Conservation (phyloP, 2,888 invertebrate species). For the Drosophila paramelanica region DNA sequence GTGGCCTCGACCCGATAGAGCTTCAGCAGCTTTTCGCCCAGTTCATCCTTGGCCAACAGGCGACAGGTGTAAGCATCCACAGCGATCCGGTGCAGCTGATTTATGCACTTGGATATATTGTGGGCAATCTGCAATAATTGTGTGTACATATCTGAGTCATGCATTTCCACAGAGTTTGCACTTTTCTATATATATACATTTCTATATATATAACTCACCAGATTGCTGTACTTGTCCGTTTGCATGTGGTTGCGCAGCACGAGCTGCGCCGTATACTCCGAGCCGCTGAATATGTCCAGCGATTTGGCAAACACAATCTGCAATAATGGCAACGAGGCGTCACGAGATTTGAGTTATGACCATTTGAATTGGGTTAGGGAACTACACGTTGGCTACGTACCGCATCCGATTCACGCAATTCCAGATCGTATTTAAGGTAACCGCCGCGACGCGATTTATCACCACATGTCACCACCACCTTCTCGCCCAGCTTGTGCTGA, state of each 20-base stretch:
- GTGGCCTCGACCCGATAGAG: conserved; percentile 80
- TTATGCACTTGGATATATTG: conserved; percentile 82
- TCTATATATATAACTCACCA: conserved; percentile 73
- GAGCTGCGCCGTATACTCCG: conserved; percentile 82
- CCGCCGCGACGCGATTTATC: conserved; percentile 76
- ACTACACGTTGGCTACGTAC: conserved; percentile 48
- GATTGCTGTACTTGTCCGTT: conserved; percentile 84
- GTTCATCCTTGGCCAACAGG: conserved; percentile 77
- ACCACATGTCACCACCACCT: conserved; percentile 83
- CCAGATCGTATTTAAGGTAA: conserved; percentile 84
- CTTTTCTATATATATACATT: background rate
- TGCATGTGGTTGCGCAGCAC: conserved; percentile 85
- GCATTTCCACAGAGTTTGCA: background rate
- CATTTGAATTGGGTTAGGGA: conserved; percentile 1
- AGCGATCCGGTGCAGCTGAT: conserved; percentile 72
- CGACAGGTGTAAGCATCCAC: conserved; percentile 83
- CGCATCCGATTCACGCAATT: conserved; percentile 85
- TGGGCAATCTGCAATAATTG: conserved; percentile 77
- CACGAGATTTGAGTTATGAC: conserved; percentile 18
- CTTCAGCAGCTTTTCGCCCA: conserved; percentile 76
- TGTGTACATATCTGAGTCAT: background rate
- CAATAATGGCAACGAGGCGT: conserved; percentile 14
- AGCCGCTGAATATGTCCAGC: conserved; percentile 84
- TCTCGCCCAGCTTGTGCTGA: conserved; percentile 83
- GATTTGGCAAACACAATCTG: conserved; percentile 84